Base-by-base conservation (phyloP, 2,797 vertebrate genomes). In the Heliangelus exortis region DNA sequence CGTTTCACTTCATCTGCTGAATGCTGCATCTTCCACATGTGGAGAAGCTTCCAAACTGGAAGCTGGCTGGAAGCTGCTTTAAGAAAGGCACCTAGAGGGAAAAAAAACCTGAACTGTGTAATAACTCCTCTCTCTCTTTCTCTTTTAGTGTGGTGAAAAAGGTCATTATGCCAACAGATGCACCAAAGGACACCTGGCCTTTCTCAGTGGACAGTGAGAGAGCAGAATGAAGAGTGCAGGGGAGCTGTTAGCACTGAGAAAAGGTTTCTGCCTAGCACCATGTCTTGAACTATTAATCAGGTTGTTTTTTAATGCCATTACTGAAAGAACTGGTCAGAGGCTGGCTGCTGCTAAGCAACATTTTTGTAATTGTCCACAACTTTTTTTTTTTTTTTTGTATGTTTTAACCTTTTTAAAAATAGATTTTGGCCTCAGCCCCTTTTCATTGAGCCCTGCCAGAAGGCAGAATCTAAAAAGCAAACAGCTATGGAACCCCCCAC, bases 131-230 rank as follows among this genome's bases (percentile, higher is more conserved):
- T 82, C 67, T 92, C 33, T 82, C 36, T 57, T 59, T 83, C 45
- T 95, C 87, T 94, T 89, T 86, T 65, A 99, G 99, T 99, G 99
- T 96, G 99, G 99, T 58, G 99, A 99, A 97, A 99, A 99, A 97
- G 99, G 99, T 95, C 99, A 99, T 97, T 99, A 99, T 63, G 99
- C 99, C 97, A 99, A 99, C 98, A 99, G 99, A 98, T 99, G 99
- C 97, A 99, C 99, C 89, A 99, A 99, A 98, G 99, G 99, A 95
- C 99, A 99, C 84, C 98, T 99, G 91, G 99, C 99, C 86, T 99
- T 99, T 97, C 98, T 99, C 97, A 99, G 99, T 82, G 99, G 99
- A 96, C 99, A 99, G 97, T 99, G 97, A 98, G 67, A 84, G 95
- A 95, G 75, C 84, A 77, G 63, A 59, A 78, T 1, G 59, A 94